A percentile compares a stretch with the other conserved stretches of the same genome.
Conservation (phyloP, 2,113 vertebrate species). For the Rafetus swinhoei region DNA sequence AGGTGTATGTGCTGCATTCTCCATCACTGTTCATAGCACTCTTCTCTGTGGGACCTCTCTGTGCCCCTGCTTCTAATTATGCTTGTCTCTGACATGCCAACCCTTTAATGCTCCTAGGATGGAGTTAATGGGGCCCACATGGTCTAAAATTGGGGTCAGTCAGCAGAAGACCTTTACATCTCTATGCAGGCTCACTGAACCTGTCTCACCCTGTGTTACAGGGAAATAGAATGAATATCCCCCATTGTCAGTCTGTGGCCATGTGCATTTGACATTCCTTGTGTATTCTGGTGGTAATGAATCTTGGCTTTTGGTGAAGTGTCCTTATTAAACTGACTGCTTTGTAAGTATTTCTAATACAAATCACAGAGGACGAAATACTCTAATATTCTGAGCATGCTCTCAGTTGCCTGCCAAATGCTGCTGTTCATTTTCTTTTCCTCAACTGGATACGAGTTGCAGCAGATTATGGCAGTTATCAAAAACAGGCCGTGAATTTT, state of each 20-base stretch:
- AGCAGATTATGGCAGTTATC: background rate
- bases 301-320: background rate
- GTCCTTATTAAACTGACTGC: background rate
- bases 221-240: background rate
- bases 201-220: background rate
- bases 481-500: too few species aligned
- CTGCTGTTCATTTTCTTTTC: background rate
- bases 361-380: background rate
- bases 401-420: background rate
- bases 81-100: background rate
- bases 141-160: background rate
- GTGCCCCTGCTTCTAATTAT: background rate
- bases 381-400: background rate
- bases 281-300: background rate
- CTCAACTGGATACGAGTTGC: background rate
- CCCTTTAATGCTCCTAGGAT: background rate
- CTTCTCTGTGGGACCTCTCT: accelerated
- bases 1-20: background rate
- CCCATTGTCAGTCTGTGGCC: accelerated
- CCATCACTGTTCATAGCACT: background rate
- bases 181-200: background rate
- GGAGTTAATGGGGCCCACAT: background rate
- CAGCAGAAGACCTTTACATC: background rate
- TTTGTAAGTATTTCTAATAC: background rate
- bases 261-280: background rate